These are phyloP conservation scores for Geopemphigus sp. DNA, from an alignment of 1,140 invertebrate genomes.

Conservation along the genomic window DNA sequence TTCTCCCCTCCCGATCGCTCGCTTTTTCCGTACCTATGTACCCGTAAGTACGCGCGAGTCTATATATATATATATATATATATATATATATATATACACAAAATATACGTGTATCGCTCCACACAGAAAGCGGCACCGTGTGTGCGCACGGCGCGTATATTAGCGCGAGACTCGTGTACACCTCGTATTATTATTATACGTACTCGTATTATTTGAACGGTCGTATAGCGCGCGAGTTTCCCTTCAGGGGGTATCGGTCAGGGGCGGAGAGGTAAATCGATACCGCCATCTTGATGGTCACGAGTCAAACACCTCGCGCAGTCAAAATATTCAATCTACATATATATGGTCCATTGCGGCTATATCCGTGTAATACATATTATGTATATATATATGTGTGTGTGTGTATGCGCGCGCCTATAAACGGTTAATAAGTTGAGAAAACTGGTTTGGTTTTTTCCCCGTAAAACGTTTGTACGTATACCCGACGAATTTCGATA, in stretches of 20 bases:
- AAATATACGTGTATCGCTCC: too few species aligned
- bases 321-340: constrained; percentile 45
- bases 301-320: constrained; percentile 47
- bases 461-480: not conserved
- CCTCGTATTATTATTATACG: not conserved
- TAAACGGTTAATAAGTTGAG: not conserved
- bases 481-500: not conserved
- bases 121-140: constrained; percentile 26
- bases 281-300: constrained; percentile 49
- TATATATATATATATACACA: not conserved
- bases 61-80: not conserved
- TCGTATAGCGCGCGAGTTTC: constrained; percentile 24
- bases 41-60: too few species aligned
- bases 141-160: constrained; percentile 29
- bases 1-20: not conserved
- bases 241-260: constrained; percentile 18
- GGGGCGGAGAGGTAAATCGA: constrained; percentile 41
- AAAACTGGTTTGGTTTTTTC: not conserved
- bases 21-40: constrained; percentile 8
- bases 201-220: not conserved
- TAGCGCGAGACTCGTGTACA: constrained; percentile 30
- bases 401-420: not conserved
- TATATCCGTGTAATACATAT: not conserved
- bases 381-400: not conserved
- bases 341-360: constrained; percentile 5